Conservation (phyloP, 2,113 vertebrate genomes). For the Oxygymnocypris stewartii region DNA sequence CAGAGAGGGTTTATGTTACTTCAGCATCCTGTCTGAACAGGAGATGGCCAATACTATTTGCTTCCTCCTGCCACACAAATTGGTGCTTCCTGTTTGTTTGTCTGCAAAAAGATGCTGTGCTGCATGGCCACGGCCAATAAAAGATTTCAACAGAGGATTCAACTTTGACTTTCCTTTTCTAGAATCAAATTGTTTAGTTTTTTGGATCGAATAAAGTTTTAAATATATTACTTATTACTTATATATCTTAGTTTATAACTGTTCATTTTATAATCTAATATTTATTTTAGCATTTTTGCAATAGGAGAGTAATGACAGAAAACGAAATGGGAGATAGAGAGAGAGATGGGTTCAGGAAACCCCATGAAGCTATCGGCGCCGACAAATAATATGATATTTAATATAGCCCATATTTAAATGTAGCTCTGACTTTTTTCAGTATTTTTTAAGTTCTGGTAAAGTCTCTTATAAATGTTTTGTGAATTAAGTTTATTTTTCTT, state of each 20-base stretch:
- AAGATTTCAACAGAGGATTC: not conserved
- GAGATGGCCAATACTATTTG: not conserved
- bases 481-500: too few relatives aligned
- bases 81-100: not conserved
- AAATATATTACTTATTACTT: not conserved
- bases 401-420: too few relatives aligned
- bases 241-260: too few relatives aligned
- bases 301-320: too few relatives aligned
- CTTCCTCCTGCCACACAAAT: not conserved
- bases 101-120: not conserved
- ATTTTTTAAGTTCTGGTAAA: not conserved
- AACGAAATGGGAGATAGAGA: too few relatives aligned
- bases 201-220: too few relatives aligned
- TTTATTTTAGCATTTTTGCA: too few relatives aligned
- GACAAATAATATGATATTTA: too few relatives aligned
- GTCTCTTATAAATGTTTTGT: too few relatives aligned
- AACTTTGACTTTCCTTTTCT: not conserved
- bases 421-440: not conserved
- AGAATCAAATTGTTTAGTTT: not conserved
- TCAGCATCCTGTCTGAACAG: constrained; percentile 44
- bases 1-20: not conserved
- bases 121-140: not conserved
- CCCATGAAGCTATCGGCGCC: too few relatives aligned
- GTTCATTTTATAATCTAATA: too few relatives aligned
- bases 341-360: too few relatives aligned